Evolutionary conservation across 2,888 invertebrate genomes (phyloP).

Genomic region (Thereva nobilitata): DNA sequence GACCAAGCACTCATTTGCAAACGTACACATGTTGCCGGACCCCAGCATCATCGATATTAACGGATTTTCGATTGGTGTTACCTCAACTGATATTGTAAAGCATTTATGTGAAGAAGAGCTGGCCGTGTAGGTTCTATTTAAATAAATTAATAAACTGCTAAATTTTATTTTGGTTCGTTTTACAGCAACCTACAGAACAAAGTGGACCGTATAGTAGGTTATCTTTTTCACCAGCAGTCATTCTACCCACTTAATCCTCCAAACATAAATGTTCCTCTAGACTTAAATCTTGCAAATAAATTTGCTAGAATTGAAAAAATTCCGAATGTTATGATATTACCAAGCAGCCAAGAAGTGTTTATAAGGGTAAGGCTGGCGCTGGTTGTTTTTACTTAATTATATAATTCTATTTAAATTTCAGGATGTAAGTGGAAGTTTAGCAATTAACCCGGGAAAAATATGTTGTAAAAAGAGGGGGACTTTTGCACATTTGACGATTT

Average conservation of each 20-base stretch:
- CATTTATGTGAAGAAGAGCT: slow-evolving; percentile 82
- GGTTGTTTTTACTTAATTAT: not conserved
- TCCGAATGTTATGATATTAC: slow-evolving; percentile 82
- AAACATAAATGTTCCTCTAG: slow-evolving; percentile 67
- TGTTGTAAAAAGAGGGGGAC: slow-evolving; percentile 76
- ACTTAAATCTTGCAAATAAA: slow-evolving; percentile 72
- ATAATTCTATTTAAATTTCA: slow-evolving; percentile 57
- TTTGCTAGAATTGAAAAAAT: slow-evolving; percentile 71
- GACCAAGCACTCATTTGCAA: slow-evolving; percentile 63
- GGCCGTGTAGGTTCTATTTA: slow-evolving; percentile 62
- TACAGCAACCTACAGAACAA: slow-evolving; percentile 66
- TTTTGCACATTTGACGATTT: slow-evolving; percentile 71
- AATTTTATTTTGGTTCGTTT: not conserved
- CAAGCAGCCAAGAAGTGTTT: slow-evolving; percentile 83
- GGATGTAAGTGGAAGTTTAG: slow-evolving; percentile 76
- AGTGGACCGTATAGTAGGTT: slow-evolving; percentile 72
- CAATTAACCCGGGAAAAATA: slow-evolving; percentile 84
- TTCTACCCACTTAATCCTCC: slow-evolving; percentile 84
- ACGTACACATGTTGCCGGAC: slow-evolving; percentile 75
- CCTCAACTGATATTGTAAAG: slow-evolving; percentile 81
- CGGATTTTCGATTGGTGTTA: slow-evolving; percentile 76
- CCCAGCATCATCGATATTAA: slow-evolving; percentile 78
- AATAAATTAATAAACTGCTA: slow-evolving; percentile 3
- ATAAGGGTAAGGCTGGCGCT: slow-evolving; percentile 65
- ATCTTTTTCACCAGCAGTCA: slow-evolving; percentile 76